Evolutionary conservation across 2,888 invertebrate species (phyloP).

Genomic region (Trachelus tabidus): DNA sequence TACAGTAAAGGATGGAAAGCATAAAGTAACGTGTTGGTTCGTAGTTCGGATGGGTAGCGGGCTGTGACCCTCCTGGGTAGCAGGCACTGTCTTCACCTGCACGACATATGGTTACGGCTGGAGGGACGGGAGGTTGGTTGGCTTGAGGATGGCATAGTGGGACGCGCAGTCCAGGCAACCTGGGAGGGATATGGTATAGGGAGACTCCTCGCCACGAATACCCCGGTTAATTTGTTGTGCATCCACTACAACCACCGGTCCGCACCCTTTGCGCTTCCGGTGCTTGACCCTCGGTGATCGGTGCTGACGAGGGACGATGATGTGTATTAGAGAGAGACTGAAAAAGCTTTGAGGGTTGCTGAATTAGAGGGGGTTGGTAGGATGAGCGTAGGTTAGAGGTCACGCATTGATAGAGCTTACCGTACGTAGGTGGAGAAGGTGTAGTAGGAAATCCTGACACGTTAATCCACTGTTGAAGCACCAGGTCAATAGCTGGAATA

Average conservation of each 20-base stretch:
- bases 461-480: too few species aligned
- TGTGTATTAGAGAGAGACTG: not conserved
- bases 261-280: constrained; percentile 51
- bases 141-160: constrained; percentile 30
- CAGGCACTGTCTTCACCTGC: constrained; percentile 55
- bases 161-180: not conserved
- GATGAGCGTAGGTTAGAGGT: constrained; percentile 23
- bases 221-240: constrained; percentile 55
- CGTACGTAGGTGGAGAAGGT: not conserved
- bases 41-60: not conserved
- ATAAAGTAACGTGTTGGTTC: not conserved
- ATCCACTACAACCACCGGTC: constrained; percentile 43
- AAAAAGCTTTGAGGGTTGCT: not conserved
- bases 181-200: not conserved
- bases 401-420: constrained; percentile 46
- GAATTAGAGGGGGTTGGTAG: not conserved
- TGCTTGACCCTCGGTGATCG: constrained; percentile 52
- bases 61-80: constrained; percentile 10
- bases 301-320: constrained; percentile 30
- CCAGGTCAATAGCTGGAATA: too few species aligned
- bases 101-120: constrained; percentile 54
- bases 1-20: not conserved
- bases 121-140: constrained; percentile 46
- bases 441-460: not conserved
- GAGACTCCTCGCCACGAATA: constrained; percentile 14